phyloP scores from a whole-genome alignment of 2,888 invertebrate genomes.

The Apantesis nais region DNA sequence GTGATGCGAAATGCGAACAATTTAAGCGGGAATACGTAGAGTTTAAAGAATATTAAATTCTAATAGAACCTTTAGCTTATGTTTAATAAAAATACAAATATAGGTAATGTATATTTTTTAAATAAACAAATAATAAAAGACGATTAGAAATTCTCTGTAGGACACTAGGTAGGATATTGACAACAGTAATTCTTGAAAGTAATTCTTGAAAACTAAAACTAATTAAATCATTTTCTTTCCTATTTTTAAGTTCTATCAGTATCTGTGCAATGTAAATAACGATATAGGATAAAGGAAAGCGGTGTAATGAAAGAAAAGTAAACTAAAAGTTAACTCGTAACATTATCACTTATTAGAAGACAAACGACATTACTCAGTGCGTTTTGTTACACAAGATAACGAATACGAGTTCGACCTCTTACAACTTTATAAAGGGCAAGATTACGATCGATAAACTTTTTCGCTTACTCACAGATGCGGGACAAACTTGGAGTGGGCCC shows the following conservation, averaged over 20 bases:
- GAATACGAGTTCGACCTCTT: constrained; percentile 8
- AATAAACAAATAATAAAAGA: background rate
- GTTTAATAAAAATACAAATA: background rate
- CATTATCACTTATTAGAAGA: constrained; percentile 3
- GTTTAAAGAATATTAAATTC: background rate
- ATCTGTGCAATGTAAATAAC: background rate
- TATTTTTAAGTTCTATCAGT: background rate
- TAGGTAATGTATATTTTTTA: background rate
- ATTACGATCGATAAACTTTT: constrained; percentile 12
- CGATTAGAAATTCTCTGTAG: background rate
- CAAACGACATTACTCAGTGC: constrained; percentile 2
- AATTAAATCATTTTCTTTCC: background rate
- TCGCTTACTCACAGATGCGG: constrained; percentile 8
- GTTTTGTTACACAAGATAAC: constrained; percentile 5
- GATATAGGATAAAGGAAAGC: background rate
- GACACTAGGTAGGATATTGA: no score
- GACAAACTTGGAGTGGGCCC: constrained; percentile 10
- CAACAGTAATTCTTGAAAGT: background rate
- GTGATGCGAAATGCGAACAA: constrained; percentile 19
- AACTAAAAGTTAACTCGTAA: background rate
- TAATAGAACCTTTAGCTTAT: background rate
- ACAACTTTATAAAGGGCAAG: constrained; percentile 15
- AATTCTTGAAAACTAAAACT: background rate
- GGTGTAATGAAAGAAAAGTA: background rate
- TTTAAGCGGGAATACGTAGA: background rate